Evolutionary conservation across 2,888 invertebrate species (phyloP).

Genomic region (Patella ulyssiponensis): DNA sequence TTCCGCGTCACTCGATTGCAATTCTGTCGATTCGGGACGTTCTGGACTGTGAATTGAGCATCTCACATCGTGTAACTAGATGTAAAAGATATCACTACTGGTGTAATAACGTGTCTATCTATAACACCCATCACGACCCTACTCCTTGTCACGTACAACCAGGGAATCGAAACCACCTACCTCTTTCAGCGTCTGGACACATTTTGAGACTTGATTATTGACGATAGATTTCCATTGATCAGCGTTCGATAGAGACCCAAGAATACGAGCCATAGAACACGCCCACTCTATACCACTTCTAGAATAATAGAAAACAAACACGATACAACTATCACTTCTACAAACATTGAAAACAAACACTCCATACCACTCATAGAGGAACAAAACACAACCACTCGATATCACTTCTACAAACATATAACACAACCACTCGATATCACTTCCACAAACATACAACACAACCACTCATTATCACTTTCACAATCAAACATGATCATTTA

Average conservation of each 20-base stretch:
- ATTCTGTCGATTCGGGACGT: no score
- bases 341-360: slow-evolving; percentile 62
- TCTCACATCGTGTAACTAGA: no score
- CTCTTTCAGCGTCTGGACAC: slow-evolving; percentile 51
- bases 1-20: no score
- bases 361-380: slow-evolving; percentile 63
- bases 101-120: no score
- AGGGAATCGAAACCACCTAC: slow-evolving; percentile 14
- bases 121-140: no score
- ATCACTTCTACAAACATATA: slow-evolving; percentile 66
- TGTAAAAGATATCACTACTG: no score
- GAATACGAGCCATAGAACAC: slow-evolving; percentile 65
- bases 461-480: no score
- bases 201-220: slow-evolving; percentile 57
- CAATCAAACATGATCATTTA: no score
- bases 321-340: background rate
- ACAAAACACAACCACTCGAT: slow-evolving; percentile 69
- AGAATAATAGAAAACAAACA: slow-evolving; percentile 18
- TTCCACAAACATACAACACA: slow-evolving; percentile 46
- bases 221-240: slow-evolving; percentile 60
- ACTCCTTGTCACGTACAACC: no score
- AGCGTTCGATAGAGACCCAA: slow-evolving; percentile 61
- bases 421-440: slow-evolving; percentile 68
- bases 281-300: slow-evolving; percentile 69
- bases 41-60: no score